Evolutionary conservation across 2,888 invertebrate species (phyloP).

Genomic region (Xestia sexstrigata): DNA sequence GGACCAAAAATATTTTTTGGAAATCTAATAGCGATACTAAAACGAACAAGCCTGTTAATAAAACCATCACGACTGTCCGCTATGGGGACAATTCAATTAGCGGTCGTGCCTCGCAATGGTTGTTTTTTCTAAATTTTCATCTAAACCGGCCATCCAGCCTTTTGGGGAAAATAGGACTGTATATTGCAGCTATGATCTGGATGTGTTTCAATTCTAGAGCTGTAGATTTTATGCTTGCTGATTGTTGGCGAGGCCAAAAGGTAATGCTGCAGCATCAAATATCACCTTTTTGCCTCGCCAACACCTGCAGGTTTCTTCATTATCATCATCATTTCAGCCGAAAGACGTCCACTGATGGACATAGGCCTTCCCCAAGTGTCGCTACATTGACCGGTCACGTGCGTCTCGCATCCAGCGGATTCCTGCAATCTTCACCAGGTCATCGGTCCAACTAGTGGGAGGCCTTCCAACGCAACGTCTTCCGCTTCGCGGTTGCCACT

Average conservation of each 20-base stretch:
- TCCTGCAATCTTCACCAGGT: too few relatives aligned
- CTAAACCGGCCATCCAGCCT: constrained; percentile 3
- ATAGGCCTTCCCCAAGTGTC: too few relatives aligned
- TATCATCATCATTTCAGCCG: too few relatives aligned
- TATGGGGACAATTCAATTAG: constrained; percentile 56
- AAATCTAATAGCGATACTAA: constrained; percentile 53
- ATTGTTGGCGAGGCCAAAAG: neutral
- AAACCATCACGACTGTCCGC: constrained; percentile 50
- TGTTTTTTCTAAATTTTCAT: constrained; percentile 46
- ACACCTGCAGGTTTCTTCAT: neutral
- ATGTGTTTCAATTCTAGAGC: constrained; percentile 20
- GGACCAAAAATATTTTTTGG: constrained; percentile 18
- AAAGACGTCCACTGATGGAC: too few relatives aligned
- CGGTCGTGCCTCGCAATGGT: constrained; percentile 6
- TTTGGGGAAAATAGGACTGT: constrained; percentile 27
- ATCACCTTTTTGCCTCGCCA: too few relatives aligned
- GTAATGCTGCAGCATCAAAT: too few relatives aligned
- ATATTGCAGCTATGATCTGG: constrained; percentile 25
- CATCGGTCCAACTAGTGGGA: too few relatives aligned
- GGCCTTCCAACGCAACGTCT: too few relatives aligned
- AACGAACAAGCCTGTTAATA: constrained; percentile 38
- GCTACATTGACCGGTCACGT: too few relatives aligned
- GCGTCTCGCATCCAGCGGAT: too few relatives aligned
- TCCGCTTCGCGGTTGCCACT: too few relatives aligned
- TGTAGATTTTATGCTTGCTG: neutral